Evolutionary conservation across 2,888 invertebrate genomes (phyloP).

Genomic region (Resseliella maxima): DNA sequence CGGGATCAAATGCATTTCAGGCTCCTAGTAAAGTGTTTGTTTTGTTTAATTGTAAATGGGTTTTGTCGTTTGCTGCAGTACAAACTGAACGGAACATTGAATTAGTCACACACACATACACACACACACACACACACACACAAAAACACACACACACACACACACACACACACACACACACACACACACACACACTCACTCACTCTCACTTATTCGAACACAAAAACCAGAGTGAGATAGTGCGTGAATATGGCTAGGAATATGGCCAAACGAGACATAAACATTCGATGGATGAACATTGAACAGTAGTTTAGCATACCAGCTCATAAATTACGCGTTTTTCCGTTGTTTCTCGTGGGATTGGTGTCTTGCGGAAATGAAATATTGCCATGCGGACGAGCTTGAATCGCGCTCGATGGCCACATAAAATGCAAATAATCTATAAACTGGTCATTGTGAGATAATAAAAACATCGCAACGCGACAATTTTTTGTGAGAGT

Average conservation of each 20-base stretch:
- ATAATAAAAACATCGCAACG: not conserved
- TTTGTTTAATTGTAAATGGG: conserved; percentile 51
- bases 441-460: conserved; percentile 12
- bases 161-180: not conserved
- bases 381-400: conserved; percentile 7
- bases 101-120: not conserved
- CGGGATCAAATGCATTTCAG: conserved; percentile 49
- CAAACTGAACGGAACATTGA: conserved; percentile 42
- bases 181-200: not conserved
- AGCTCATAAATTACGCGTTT: conserved; percentile 55
- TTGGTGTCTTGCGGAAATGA: conserved; percentile 45
- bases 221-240: not conserved
- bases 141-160: not conserved
- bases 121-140: not conserved
- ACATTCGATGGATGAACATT: not conserved
- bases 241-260: not conserved
- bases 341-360: not conserved
- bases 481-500: not conserved
- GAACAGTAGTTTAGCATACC: not conserved
- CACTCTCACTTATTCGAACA: no score
- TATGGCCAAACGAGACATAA: not conserved
- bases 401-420: not conserved
- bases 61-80: not conserved
- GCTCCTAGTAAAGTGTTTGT: not conserved
- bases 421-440: conserved; percentile 41